Conservation (phyloP, 2,888 invertebrate genomes). For the Rotaria macrura region DNA sequence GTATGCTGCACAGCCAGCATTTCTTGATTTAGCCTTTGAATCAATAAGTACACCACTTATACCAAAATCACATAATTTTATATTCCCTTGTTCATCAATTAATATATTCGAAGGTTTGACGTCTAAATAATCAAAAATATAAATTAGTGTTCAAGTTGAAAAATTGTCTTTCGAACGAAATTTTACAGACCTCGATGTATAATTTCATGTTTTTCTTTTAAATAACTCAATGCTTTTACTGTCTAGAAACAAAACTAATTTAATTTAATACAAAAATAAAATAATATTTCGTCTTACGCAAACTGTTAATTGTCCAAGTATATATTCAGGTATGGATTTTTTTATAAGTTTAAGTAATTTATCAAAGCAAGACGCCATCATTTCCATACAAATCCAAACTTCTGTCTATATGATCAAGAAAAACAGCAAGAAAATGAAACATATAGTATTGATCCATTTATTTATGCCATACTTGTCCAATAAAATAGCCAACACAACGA, state of each 20-base stretch:
- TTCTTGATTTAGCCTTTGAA: constrained; percentile 89
- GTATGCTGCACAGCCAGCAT: constrained; percentile 92
- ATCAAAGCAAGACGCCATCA: constrained; percentile 97
- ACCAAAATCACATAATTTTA: constrained; percentile 97
- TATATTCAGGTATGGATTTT: constrained; percentile 82
- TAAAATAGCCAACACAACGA: constrained; percentile 89
- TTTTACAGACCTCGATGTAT: constrained; percentile 65
- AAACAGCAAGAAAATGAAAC: too few relatives aligned
- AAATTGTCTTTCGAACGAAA: constrained; percentile 41
- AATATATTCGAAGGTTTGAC: constrained; percentile 97
- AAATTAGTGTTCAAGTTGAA: not conserved
- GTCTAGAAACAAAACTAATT: constrained; percentile 57
- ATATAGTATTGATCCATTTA: not conserved
- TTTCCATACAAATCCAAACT: constrained; percentile 99
- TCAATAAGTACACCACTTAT: constrained; percentile 94
- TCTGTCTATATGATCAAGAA: constrained; percentile 53
- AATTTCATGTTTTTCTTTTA: constrained; percentile 89
- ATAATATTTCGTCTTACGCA: constrained; percentile 58
- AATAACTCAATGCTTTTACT: constrained; percentile 85
- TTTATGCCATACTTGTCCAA: constrained; percentile 55
- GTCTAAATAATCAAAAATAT: too few relatives aligned
- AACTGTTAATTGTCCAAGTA: constrained; percentile 89
- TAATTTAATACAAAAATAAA: constrained; percentile 32
- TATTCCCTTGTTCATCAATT: constrained; percentile 81
- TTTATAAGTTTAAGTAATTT: constrained; percentile 70